Conservation (phyloP, 1,140 invertebrate genomes). For the Cylas formicarius region DNA sequence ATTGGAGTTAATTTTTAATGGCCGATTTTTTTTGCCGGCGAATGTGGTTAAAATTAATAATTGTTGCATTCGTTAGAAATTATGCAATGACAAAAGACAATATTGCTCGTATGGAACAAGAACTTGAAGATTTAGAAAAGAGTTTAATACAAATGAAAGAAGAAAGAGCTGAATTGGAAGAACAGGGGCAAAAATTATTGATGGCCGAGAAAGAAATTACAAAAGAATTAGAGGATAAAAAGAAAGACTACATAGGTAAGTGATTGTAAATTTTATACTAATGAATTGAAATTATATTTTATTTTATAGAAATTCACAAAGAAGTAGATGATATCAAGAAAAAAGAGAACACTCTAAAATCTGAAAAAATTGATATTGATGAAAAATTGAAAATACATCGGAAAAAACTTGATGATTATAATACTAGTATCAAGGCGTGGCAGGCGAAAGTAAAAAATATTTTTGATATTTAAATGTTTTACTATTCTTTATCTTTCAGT, state of each 20-base stretch:
- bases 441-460: constrained; percentile 24
- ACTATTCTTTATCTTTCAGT: constrained; percentile 26
- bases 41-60: no score
- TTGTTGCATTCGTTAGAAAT: constrained; percentile 52
- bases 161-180: constrained; percentile 52
- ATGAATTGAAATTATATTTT: no score
- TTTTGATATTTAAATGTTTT: constrained; percentile 7
- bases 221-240: constrained; percentile 44
- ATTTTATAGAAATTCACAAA: constrained; percentile 24
- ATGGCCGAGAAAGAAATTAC: constrained; percentile 44
- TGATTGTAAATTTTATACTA: constrained; percentile 3
- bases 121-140: constrained; percentile 57
- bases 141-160: constrained; percentile 53
- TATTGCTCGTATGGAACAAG: constrained; percentile 63
- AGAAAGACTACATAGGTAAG: constrained; percentile 45
- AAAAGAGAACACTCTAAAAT: constrained; percentile 61
- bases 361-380: constrained; percentile 66
- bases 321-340: constrained; percentile 54
- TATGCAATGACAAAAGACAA: constrained; percentile 62
- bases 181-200: constrained; percentile 50
- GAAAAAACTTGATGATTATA: constrained; percentile 58
- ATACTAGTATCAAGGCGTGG: constrained; percentile 31
- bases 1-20: no score
- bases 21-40: no score
- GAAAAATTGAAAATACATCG: constrained; percentile 62